Conservation (phyloP, 2,888 invertebrate species). For the Zygothrica quintamaculata region DNA sequence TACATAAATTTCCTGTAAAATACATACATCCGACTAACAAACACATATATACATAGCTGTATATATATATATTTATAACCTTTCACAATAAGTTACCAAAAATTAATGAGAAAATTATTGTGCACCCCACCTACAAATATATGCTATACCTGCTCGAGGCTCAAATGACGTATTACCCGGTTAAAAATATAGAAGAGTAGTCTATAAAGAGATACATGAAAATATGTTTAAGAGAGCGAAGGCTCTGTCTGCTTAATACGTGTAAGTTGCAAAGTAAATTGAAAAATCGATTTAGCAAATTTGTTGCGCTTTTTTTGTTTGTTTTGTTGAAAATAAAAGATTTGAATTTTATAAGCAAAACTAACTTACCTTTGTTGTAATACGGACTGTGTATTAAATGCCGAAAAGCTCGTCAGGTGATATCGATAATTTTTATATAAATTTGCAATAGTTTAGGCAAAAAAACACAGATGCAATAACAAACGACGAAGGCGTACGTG, state of each 20-base stretch:
- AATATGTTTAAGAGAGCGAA: conserved; percentile 18
- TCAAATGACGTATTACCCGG: conserved; percentile 34
- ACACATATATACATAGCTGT: too few species aligned
- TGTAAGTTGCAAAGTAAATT: conserved; percentile 33
- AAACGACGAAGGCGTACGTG: conserved; percentile 68
- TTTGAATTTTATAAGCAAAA: neutral
- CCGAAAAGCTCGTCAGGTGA: conserved; percentile 27
- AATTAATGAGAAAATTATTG: conserved; percentile 9
- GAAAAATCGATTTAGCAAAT: conserved; percentile 66
- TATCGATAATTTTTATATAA: conserved; percentile 36
- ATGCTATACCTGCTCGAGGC: too few species aligned
- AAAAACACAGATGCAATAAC: conserved; percentile 53
- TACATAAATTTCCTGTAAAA: too few species aligned
- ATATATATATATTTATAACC: too few species aligned
- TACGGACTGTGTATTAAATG: conserved; percentile 18
- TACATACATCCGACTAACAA: too few species aligned
- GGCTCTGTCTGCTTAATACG: conserved; percentile 13
- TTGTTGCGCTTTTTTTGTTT: too few species aligned
- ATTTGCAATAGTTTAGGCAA: conserved; percentile 45
- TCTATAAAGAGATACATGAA: conserved; percentile 17
- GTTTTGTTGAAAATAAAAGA: too few species aligned
- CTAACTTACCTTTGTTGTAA: conserved; percentile 50
- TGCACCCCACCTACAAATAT: neutral
- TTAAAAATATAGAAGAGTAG: conserved; percentile 11
- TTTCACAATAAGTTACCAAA: neutral